Conservation (phyloP, 2,797 vertebrate genomes). For the Gadopsis bispinosus region DNA sequence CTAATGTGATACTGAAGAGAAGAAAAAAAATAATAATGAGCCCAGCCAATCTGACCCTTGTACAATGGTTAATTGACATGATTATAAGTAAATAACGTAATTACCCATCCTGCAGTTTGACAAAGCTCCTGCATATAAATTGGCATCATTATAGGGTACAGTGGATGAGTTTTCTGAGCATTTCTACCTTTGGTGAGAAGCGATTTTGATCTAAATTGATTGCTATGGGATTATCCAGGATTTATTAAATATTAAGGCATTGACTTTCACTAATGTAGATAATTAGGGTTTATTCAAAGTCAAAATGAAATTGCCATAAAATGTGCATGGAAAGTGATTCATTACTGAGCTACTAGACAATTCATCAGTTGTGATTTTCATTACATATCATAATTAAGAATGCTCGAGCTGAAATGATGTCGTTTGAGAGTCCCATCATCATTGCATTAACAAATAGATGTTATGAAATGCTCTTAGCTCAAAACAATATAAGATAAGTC, state of each 20-base stretch:
- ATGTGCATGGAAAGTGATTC: conserved; percentile 84
- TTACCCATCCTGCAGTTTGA: conserved; percentile 87
- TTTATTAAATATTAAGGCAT: conserved; percentile 94
- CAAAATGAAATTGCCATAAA: conserved; percentile 86
- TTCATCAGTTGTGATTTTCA: conserved; percentile 83
- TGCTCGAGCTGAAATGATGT: conserved; percentile 77
- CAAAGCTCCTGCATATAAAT: conserved; percentile 87
- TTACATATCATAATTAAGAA: conserved; percentile 83
- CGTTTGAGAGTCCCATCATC: conserved; percentile 79
- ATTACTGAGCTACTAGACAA: conserved; percentile 79
- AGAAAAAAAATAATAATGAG: conserved; percentile 57
- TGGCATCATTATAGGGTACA: conserved; percentile 83
- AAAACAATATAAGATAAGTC: conserved; percentile 40
- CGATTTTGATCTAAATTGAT: conserved; percentile 92
- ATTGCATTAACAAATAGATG: conserved; percentile 78
- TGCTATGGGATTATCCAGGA: conserved; percentile 91
- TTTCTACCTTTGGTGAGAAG: conserved; percentile 88
- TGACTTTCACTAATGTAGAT: conserved; percentile 91
- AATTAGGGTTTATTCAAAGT: conserved; percentile 90
- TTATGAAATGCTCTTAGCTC: conserved; percentile 50
- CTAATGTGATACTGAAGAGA: conserved; percentile 56
- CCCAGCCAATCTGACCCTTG: conserved; percentile 70
- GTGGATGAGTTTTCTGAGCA: conserved; percentile 85
- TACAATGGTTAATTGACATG: conserved; percentile 80
- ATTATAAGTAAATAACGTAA: conserved; percentile 90